These are phyloP conservation scores for Desoria tigrina DNA, from an alignment of 2,888 invertebrate genomes.

Conservation along the genomic window DNA sequence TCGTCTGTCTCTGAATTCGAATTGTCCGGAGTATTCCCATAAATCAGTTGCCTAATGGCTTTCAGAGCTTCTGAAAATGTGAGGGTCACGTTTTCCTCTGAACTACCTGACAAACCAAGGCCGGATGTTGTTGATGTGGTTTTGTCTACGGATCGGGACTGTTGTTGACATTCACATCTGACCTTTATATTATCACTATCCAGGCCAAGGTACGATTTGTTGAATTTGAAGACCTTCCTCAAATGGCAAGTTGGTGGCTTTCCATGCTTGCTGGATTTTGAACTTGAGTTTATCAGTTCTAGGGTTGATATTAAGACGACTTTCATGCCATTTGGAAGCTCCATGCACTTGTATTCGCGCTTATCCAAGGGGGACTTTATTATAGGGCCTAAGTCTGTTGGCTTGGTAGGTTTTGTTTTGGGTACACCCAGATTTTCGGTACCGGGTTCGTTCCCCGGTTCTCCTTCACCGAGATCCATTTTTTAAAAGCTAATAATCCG, in stretches of 20 bases:
- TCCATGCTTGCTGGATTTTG: neutral
- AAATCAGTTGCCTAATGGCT: conserved; percentile 4
- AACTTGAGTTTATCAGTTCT: neutral
- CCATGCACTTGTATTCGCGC: conserved; percentile 30
- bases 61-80: conserved; percentile 10
- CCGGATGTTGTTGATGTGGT: conserved; percentile 2
- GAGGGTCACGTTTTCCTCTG: neutral
- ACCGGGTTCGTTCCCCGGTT: neutral
- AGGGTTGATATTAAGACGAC: conserved; percentile 30
- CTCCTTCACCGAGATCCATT: neutral
- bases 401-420: neutral
- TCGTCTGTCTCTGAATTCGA: too few species aligned
- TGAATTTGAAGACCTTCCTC: conserved; percentile 34
- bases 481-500: too few species aligned
- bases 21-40: neutral
- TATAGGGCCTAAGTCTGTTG: conserved; percentile 4
- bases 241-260: conserved; percentile 23
- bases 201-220: conserved; percentile 30
- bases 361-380: conserved; percentile 41
- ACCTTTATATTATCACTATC: conserved; percentile 24
- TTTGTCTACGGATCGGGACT: neutral
- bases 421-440: neutral
- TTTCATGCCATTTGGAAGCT: conserved; percentile 31
- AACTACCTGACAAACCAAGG: conserved; percentile 17
- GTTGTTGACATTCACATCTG: conserved; percentile 23